Percentiles rank a stretch among this genome's conserved stretches.
Evolutionary conservation across 2,113 vertebrate genomes (phyloP).

Genomic region (Pristiophorus japonicus): DNA sequence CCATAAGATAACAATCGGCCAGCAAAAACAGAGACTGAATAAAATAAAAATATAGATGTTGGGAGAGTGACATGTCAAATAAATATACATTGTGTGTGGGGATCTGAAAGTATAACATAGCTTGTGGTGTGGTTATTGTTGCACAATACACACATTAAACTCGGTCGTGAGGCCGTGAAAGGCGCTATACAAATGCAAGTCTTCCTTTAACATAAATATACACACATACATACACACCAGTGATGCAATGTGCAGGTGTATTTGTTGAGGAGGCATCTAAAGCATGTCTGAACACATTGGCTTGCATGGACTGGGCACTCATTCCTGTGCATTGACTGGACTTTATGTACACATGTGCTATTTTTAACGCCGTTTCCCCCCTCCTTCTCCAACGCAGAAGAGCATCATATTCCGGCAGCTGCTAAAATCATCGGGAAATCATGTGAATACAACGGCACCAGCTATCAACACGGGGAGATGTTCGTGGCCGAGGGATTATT

Average conservation of each 20-base stretch:
- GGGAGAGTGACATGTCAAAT: neutral
- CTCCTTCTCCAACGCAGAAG: constrained; percentile 49
- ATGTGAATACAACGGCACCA: constrained; percentile 65
- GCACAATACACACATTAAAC: neutral
- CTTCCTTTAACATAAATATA: too few species aligned
- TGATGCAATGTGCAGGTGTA: neutral
- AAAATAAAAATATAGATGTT: neutral
- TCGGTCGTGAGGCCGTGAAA: neutral
- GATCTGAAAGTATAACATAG: neutral
- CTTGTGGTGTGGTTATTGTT: neutral
- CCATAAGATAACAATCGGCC: neutral
- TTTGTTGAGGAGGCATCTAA: too few species aligned
- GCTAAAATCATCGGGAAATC: constrained; percentile 60
- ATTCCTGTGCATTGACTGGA: neutral
- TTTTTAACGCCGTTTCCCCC: neutral
- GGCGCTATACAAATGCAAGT: neutral
- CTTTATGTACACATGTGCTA: neutral
- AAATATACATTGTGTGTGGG: neutral
- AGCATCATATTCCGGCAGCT: constrained; percentile 54
- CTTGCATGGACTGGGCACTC: neutral
- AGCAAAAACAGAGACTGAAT: neutral
- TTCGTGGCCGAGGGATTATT: constrained; percentile 68
- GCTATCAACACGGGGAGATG: constrained; percentile 63
- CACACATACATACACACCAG: too few species aligned
- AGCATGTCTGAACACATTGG: neutral